Conservation (phyloP, 53 echinoderm and acorn worm genomes). For the Astropecten irregularis region DNA sequence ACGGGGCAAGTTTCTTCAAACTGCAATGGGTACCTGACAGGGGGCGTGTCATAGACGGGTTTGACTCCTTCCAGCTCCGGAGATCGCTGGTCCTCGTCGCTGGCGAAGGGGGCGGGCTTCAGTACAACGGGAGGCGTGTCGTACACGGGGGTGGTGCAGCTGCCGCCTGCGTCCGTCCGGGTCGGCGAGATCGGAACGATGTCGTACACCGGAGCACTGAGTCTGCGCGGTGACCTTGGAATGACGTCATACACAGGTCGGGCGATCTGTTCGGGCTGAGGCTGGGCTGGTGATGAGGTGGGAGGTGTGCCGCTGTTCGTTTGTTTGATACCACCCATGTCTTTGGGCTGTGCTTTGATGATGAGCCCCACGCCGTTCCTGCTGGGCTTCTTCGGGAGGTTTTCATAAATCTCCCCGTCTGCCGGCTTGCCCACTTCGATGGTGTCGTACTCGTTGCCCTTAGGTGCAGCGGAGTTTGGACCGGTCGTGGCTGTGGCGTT, state of each 20-base stretch:
- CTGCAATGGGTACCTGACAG: conserved; percentile 12
- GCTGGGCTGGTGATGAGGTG: not conserved
- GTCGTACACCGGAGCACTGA: conserved; percentile 30
- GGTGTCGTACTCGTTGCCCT: conserved; percentile 28
- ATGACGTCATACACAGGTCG: conserved; percentile 38
- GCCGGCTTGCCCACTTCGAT: conserved; percentile 3
- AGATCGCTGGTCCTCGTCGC: not conserved
- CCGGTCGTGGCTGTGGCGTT: not conserved
- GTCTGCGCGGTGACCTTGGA: conserved; percentile 7
- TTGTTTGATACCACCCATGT: not conserved
- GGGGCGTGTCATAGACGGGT: conserved; percentile 50
- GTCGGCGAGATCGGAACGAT: not conserved
- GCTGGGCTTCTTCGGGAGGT: conserved; percentile 25
- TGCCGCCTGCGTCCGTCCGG: not conserved
- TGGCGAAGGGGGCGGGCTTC: not conserved
- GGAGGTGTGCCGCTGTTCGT: not conserved
- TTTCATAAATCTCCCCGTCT: conserved; percentile 40
- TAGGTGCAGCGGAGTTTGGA: not conserved
- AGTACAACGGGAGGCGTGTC: conserved; percentile 18
- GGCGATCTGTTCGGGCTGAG: not conserved
- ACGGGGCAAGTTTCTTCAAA: conserved; percentile 30
- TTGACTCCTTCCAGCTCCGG: not conserved
- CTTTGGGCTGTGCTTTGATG: no score
- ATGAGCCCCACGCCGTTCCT: not conserved
- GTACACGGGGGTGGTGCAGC: not conserved